These are phyloP conservation scores for Xiphophorus birchmanni DNA, from an alignment of 2,797 vertebrate species.

Conservation along the genomic window DNA sequence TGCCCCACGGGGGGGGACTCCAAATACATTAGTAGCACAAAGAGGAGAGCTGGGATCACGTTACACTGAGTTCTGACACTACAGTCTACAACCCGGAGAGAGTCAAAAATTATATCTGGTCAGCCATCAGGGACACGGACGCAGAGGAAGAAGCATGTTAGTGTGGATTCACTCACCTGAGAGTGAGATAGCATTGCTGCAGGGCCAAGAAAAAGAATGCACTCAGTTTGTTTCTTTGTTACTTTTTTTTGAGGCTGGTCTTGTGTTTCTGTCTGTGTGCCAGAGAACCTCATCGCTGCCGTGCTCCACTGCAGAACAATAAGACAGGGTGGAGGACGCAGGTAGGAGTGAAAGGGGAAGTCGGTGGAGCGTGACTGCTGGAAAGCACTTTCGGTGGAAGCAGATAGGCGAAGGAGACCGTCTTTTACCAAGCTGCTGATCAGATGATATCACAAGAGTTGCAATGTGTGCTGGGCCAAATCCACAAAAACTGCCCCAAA, in stretches of 20 bases:
- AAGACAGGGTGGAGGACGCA: constrained; percentile 49
- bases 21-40: constrained; percentile 74
- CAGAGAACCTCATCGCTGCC: constrained; percentile 70
- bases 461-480: constrained; percentile 13
- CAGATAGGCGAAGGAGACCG: constrained; percentile 32
- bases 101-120: constrained; percentile 27
- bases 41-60: constrained; percentile 61
- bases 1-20: constrained; percentile 61
- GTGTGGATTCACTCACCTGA: constrained; percentile 20
- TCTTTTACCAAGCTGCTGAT: constrained; percentile 27
- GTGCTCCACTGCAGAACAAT: constrained; percentile 72
- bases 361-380: constrained; percentile 52
- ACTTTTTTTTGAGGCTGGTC: constrained; percentile 14
- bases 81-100: constrained; percentile 34
- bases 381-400: constrained; percentile 53
- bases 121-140: constrained; percentile 33
- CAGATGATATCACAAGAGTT: neutral
- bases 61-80: constrained; percentile 59
- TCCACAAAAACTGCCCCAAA: neutral
- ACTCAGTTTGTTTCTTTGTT: constrained; percentile 8
- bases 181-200: constrained; percentile 23
- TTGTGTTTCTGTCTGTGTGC: constrained; percentile 62
- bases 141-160: constrained; percentile 10
- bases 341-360: constrained; percentile 23
- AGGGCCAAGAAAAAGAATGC: constrained; percentile 30